phyloP scores from a whole-genome alignment of 2,797 vertebrate genomes.

The Bradypodion pumilum region DNA sequence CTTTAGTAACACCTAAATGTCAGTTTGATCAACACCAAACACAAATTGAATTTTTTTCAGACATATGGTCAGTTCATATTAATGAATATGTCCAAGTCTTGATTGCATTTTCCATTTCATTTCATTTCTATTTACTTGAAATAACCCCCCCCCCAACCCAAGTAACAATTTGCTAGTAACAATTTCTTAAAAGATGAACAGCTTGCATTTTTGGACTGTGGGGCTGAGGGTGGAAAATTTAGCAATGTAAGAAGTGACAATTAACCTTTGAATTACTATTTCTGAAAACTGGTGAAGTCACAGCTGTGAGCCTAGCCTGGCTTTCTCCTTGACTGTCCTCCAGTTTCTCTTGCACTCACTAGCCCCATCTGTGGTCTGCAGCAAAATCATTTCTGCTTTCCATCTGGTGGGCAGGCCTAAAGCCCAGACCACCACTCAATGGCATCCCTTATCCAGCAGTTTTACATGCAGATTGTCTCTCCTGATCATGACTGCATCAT shows the following conservation, averaged over 20 bases:
- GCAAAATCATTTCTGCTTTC: not conserved
- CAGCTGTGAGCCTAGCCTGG: conserved; percentile 19
- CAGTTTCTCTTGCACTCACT: not conserved
- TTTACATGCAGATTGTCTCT: not conserved
- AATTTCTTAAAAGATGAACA: not conserved
- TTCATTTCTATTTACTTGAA: not conserved
- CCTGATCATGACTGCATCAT: not conserved
- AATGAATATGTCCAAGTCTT: no score
- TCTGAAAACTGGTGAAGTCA: not conserved
- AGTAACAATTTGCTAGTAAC: no score
- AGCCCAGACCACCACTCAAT: not conserved
- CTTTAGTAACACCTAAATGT: no score
- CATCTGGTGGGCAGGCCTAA: not conserved
- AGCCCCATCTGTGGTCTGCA: not conserved
- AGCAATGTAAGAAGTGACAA: conserved; percentile 32
- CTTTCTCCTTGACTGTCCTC: conserved; percentile 23
- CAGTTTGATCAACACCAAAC: no score
- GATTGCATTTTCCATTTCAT: no score
- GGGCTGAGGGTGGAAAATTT: not conserved
- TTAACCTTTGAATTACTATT: conserved; percentile 23
- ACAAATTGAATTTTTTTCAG: no score
- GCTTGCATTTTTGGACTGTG: not conserved
- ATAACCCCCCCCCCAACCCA: no score
- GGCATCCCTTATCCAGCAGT: not conserved
- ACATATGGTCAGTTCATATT: no score